These are phyloP conservation scores for Haliclystus octoradiatus DNA, from an alignment of 30 jellyfish, hydroid and myxozoan species.

Conservation along the genomic window DNA sequence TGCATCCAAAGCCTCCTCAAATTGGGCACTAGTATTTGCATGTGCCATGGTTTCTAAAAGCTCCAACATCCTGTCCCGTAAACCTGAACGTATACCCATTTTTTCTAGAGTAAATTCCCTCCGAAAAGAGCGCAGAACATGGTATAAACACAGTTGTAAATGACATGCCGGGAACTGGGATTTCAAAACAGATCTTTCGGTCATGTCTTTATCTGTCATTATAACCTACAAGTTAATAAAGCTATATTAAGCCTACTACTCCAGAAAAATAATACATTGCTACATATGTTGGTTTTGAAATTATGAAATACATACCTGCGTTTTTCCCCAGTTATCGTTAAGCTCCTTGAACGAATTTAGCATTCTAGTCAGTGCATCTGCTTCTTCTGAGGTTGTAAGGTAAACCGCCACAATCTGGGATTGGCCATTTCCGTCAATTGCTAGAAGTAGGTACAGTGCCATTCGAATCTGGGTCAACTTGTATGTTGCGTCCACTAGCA, in stretches of 20 bases:
- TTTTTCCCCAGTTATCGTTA: slow-evolving; percentile 16
- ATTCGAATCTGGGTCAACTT: slow-evolving; percentile 19
- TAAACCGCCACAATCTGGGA: slow-evolving; percentile 18
- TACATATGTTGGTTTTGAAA: no score
- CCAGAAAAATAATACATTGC: no score
- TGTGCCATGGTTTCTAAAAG: slow-evolving; percentile 1
- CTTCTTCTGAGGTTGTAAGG: slow-evolving; percentile 18
- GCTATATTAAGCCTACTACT: no score
- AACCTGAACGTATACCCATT: slow-evolving; percentile 35
- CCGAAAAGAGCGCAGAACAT: slow-evolving; percentile 13
- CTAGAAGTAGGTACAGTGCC: not conserved
- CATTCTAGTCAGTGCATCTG: slow-evolving; percentile 1
- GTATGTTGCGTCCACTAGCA: slow-evolving; percentile 50
- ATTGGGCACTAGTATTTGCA: slow-evolving; percentile 13
- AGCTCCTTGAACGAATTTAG: slow-evolving; percentile 19
- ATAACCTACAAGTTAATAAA: no score
- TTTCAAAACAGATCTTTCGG: slow-evolving; percentile 4
- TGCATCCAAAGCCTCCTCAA: not conserved
- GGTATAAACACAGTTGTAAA: slow-evolving; percentile 27
- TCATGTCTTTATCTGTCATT: slow-evolving; percentile 32
- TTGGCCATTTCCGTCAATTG: slow-evolving; percentile 35
- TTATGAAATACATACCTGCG: no score
- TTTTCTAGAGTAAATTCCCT: slow-evolving; percentile 25
- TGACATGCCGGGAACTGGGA: slow-evolving; percentile 18
- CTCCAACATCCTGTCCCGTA: slow-evolving; percentile 13